These are phyloP conservation scores for Tetragonula clypearis DNA, from an alignment of 1,140 invertebrate genomes.

Conservation along the genomic window DNA sequence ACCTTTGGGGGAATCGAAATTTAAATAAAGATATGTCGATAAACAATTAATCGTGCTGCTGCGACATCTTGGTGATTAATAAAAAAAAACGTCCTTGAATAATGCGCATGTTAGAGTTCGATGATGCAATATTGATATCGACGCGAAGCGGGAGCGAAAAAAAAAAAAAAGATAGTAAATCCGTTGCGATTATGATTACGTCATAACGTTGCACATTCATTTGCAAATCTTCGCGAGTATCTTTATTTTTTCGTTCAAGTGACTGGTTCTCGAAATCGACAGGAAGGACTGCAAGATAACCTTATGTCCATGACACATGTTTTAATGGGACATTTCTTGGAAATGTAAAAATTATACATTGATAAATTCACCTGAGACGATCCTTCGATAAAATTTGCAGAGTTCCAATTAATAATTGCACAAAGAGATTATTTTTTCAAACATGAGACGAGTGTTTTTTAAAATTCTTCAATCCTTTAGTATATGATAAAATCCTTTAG, in stretches of 20 bases:
- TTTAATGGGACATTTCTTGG: neutral
- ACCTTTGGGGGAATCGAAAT: neutral
- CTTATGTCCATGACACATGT: neutral
- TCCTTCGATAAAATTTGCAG: neutral
- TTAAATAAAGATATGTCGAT: neutral
- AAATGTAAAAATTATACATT: neutral
- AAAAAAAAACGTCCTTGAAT: neutral
- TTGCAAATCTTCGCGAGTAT: neutral
- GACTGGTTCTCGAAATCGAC: neutral
- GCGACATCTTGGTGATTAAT: neutral
- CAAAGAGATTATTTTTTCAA: no score
- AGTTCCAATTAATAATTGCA: no score
- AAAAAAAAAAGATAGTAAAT: neutral
- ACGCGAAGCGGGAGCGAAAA: neutral
- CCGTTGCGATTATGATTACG: neutral
- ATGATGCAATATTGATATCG: slow-evolving; percentile 13
- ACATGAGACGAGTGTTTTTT: no score
- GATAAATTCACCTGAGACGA: neutral
- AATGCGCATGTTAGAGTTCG: neutral
- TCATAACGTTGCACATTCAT: neutral
- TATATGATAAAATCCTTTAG: no score
- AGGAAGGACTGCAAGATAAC: neutral
- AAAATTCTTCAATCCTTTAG: no score
- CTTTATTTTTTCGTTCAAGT: neutral
- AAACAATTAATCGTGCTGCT: neutral